These are phyloP conservation scores for Gadus chalcogrammus DNA, from an alignment of 2,113 vertebrate genomes.

Conservation along the genomic window DNA sequence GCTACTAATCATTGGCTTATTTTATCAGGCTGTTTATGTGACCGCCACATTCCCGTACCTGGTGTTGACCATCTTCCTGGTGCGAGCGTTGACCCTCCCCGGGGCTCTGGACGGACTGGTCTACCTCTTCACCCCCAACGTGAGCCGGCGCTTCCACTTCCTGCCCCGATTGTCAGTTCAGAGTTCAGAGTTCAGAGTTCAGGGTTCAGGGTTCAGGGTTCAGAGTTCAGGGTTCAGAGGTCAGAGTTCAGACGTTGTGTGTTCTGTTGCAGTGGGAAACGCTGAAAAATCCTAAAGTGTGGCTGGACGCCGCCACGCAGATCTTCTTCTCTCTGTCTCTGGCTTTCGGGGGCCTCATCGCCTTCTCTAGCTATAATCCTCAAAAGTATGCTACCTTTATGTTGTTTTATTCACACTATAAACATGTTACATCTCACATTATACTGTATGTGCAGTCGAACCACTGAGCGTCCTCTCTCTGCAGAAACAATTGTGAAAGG, in stretches of 20 bases:
- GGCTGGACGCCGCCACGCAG: slow-evolving; percentile 87
- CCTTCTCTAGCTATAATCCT: slow-evolving; percentile 85
- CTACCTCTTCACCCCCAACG: slow-evolving; percentile 84
- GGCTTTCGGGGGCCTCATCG: slow-evolving; percentile 83
- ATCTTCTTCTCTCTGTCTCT: slow-evolving; percentile 87
- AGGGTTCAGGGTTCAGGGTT: neutral
- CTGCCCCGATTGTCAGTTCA: neutral
- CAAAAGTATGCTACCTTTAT: slow-evolving; percentile 62
- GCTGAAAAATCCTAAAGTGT: slow-evolving; percentile 77
- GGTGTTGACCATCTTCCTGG: slow-evolving; percentile 81
- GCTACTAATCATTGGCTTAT: neutral
- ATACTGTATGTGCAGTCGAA: neutral
- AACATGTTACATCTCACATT: neutral
- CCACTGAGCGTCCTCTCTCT: neutral
- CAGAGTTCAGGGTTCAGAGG: too few relatives aligned
- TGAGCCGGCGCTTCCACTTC: slow-evolving; percentile 50
- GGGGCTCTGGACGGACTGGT: slow-evolving; percentile 74
- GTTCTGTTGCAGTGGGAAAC: slow-evolving; percentile 69
- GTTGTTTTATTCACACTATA: neutral
- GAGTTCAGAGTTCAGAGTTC: too few relatives aligned
- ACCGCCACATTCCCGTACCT: slow-evolving; percentile 83
- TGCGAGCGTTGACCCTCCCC: slow-evolving; percentile 78
- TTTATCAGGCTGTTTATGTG: slow-evolving; percentile 79
- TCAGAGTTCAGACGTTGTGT: neutral
- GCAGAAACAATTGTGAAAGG: slow-evolving; percentile 84